Percentiles rank a stretch among this genome's conserved stretches.
Conservation (phyloP, 2,113 vertebrate genomes). For the Prionailurus viverrinus region DNA sequence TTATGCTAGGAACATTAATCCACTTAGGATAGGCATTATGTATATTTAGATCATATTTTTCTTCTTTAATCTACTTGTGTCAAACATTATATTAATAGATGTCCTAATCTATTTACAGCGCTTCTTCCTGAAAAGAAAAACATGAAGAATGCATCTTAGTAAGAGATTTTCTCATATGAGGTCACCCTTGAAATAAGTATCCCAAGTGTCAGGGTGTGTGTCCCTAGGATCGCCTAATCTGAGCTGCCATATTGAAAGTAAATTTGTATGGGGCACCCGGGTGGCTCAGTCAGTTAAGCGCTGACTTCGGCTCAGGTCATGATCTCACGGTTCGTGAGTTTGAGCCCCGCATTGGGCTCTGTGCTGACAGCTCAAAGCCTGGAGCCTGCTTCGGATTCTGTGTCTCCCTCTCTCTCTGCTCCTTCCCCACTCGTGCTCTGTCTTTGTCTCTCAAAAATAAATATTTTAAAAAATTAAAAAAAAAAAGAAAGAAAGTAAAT, state of each 20-base stretch:
- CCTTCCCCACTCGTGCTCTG: too few relatives aligned
- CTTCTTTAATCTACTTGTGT: not conserved
- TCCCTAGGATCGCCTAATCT: not conserved
- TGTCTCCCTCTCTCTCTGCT: too few relatives aligned
- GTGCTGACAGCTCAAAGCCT: too few relatives aligned
- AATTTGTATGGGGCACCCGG: not conserved
- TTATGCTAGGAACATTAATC: not conserved
- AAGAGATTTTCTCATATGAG: not conserved
- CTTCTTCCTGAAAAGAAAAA: not conserved
- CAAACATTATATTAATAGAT: constrained; percentile 7
- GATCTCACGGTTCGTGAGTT: too few relatives aligned
- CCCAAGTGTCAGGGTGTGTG: too few relatives aligned
- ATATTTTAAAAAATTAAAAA: too few relatives aligned
- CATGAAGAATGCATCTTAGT: not conserved
- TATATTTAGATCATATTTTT: constrained; percentile 15
- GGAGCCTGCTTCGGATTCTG: too few relatives aligned
- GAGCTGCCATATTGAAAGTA: not conserved
- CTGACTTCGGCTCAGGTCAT: too few relatives aligned
- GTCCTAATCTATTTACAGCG: not conserved
- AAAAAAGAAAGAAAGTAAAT: not conserved
- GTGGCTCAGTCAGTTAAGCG: too few relatives aligned
- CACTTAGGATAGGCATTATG: not conserved
- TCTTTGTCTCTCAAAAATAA: too few relatives aligned
- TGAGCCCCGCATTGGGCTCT: too few relatives aligned
- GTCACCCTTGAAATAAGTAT: not conserved